These are phyloP conservation scores for Sebastes schlegelii DNA, from an alignment of 2,113 vertebrate species.

Conservation along the genomic window DNA sequence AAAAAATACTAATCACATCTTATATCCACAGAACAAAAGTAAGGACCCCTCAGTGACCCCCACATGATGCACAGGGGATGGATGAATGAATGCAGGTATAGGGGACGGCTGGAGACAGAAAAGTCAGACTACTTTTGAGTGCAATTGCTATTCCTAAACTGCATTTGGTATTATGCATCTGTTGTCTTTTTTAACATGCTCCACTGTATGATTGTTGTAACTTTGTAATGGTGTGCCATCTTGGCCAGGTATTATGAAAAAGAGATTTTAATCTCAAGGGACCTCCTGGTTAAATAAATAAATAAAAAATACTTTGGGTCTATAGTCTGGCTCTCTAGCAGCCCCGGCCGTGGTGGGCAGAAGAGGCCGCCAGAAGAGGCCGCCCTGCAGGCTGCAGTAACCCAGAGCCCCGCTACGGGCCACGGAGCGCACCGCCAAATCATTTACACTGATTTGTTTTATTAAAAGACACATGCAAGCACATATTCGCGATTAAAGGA, in stretches of 20 bases:
- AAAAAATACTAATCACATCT: not conserved
- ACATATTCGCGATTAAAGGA: not conserved
- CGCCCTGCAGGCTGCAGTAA: slow-evolving; percentile 70
- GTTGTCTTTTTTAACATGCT: too few relatives aligned
- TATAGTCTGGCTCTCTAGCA: slow-evolving; percentile 17
- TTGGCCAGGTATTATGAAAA: too few relatives aligned
- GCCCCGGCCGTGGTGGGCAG: slow-evolving; percentile 34
- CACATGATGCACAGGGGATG: not conserved
- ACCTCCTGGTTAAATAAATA: too few relatives aligned
- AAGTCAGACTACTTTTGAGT: too few relatives aligned
- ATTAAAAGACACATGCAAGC: not conserved
- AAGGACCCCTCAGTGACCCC: not conserved
- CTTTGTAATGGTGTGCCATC: too few relatives aligned
- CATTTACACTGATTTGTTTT: not conserved
- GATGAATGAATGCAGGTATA: too few relatives aligned
- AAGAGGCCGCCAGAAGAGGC: slow-evolving; percentile 31
- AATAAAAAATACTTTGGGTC: too few relatives aligned
- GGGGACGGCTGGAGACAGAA: too few relatives aligned
- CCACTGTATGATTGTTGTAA: too few relatives aligned
- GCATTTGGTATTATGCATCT: too few relatives aligned
- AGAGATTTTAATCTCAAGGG: too few relatives aligned
- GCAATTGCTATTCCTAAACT: too few relatives aligned
- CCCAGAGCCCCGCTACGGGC: slow-evolving; percentile 60
- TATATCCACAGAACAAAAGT: not conserved
- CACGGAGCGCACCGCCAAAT: slow-evolving; percentile 40